phyloP scores from a whole-genome alignment of 92 coral and sea anemone species.

The Parazoanthus darwini region DNA sequence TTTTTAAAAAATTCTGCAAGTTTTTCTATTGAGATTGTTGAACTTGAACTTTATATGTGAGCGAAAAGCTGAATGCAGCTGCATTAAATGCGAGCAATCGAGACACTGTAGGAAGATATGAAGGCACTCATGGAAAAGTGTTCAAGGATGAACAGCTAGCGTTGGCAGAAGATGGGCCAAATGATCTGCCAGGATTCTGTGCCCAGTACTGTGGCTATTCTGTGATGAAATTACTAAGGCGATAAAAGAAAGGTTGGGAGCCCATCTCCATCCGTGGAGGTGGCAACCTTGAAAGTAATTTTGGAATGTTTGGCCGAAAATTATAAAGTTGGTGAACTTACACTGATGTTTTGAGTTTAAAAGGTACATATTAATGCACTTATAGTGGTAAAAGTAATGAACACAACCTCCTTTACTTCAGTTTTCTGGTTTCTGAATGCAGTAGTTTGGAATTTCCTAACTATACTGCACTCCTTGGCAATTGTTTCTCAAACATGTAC shows the following conservation, averaged over 20 bases:
- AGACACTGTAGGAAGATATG: slow-evolving; percentile 13
- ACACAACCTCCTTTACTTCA: too few species aligned
- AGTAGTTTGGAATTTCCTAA: too few species aligned
- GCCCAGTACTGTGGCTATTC: slow-evolving; percentile 49
- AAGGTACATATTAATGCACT: too few species aligned
- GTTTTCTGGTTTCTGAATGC: too few species aligned
- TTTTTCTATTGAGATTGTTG: slow-evolving; percentile 19
- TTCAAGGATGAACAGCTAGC: slow-evolving; percentile 7
- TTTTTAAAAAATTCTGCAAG: slow-evolving; percentile 12
- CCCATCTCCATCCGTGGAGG: slow-evolving; percentile 52
- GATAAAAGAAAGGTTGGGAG: slow-evolving; percentile 48
- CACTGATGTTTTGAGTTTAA: slow-evolving; percentile 47
- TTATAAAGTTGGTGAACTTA: slow-evolving; percentile 40
- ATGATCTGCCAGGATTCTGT: slow-evolving; percentile 32
- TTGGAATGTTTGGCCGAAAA: slow-evolving; percentile 38
- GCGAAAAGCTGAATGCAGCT: slow-evolving; percentile 15
- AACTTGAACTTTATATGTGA: slow-evolving; percentile 24
- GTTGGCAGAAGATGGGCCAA: slow-evolving; percentile 48
- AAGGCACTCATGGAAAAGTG: slow-evolving; percentile 22
- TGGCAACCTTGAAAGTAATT: slow-evolving; percentile 31
- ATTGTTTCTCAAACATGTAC: too few species aligned
- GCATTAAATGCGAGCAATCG: background rate
- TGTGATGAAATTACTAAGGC: slow-evolving; percentile 41
- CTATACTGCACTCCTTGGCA: too few species aligned
- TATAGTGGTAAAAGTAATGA: too few species aligned